Evolutionary conservation across 2,888 invertebrate species (phyloP).

Genomic region (Proisotoma minuta): DNA sequence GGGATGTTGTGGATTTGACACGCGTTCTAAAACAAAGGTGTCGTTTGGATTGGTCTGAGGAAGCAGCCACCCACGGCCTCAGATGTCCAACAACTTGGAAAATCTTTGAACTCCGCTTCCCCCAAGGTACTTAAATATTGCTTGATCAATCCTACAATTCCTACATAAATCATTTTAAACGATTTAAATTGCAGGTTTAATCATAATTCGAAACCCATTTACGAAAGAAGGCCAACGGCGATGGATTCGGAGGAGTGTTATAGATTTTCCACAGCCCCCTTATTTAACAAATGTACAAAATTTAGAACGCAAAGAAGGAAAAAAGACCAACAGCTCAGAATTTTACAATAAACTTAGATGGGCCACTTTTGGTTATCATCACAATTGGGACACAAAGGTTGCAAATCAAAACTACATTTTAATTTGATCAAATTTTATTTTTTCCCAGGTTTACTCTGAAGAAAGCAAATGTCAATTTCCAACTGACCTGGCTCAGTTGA

Average conservation of each 20-base stretch:
- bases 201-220: conserved; percentile 80
- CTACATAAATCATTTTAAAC: not conserved
- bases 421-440: not conserved
- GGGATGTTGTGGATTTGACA: not conserved
- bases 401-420: not conserved
- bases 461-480: conserved; percentile 66
- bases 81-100: conserved; percentile 59
- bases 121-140: conserved; percentile 56
- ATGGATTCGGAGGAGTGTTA: conserved; percentile 74
- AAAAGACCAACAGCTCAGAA: conserved; percentile 17
- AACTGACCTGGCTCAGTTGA: conserved; percentile 63
- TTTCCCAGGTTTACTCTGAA: conserved; percentile 64
- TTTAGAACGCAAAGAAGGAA: conserved; percentile 20
- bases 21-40: not conserved
- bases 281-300: conserved; percentile 64
- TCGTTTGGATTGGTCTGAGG: not conserved
- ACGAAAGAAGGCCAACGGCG: conserved; percentile 69
- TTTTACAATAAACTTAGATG: conserved; percentile 66
- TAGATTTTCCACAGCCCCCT: conserved; percentile 66
- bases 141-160: not conserved
- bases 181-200: conserved; percentile 60
- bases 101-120: conserved; percentile 58
- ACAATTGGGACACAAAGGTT: conserved; percentile 95
- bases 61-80: conserved; percentile 50
- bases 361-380: conserved; percentile 95